A percentile compares a stretch with the other conserved stretches of the same genome.
phyloP scores from a whole-genome alignment of 2,797 vertebrate species.

The Florisuga fusca region DNA sequence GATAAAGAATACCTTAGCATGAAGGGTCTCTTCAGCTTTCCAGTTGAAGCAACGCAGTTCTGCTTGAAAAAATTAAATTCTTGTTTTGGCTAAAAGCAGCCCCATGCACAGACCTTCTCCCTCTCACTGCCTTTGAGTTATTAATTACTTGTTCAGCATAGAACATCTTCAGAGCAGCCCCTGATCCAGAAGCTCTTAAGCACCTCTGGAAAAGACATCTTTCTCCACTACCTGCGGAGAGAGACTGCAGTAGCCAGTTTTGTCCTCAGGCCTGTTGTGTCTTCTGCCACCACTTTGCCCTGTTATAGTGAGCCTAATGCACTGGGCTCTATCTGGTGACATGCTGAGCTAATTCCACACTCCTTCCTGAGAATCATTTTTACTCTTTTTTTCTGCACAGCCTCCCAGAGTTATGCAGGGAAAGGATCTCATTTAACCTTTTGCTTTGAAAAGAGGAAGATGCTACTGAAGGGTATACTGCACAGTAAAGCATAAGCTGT shows the following conservation, averaged over 20 bases:
- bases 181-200: not conserved
- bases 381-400: not conserved
- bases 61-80: not conserved
- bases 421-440: not conserved
- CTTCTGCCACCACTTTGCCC: fast-evolving
- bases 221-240: not conserved
- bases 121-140: not conserved
- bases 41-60: not conserved
- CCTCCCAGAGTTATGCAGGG: not conserved
- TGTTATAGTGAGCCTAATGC: not conserved
- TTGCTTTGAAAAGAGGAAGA: not conserved
- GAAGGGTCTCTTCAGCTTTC: not conserved
- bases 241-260: fast-evolving
- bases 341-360: not conserved
- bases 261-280: not conserved
- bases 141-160: not conserved
- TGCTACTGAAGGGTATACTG: not conserved
- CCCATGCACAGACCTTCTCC: not conserved
- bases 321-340: not conserved
- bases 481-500: not conserved
- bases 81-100: not conserved
- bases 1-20: not conserved
- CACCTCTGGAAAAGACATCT: not conserved
- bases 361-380: not conserved
- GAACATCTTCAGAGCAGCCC: not conserved